phyloP scores from a whole-genome alignment of 2,113 vertebrate species.

The Calyptommatus sinebrachiatus region DNA sequence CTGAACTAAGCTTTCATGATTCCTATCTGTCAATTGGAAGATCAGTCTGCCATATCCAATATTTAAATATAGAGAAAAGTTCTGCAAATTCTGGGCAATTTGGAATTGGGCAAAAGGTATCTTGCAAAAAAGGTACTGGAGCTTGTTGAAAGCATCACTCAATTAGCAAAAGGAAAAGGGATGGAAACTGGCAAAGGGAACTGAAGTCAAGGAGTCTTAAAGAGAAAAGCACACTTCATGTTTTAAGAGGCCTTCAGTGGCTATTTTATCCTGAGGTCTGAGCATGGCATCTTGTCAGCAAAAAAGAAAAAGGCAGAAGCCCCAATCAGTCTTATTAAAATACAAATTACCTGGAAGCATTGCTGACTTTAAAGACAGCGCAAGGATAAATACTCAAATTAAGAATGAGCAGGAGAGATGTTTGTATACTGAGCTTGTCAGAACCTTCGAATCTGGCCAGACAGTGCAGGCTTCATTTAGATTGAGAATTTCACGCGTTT shows the following conservation, averaged over 20 bases:
- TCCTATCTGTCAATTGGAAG: constrained; percentile 41
- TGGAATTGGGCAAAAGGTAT: constrained; percentile 20
- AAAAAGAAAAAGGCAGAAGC: neutral
- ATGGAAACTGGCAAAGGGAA: neutral
- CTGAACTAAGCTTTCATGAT: constrained; percentile 45
- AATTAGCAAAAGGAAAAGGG: neutral
- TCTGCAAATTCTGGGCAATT: constrained; percentile 3
- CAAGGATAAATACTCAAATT: no score
- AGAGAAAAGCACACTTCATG: neutral
- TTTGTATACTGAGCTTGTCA: no score
- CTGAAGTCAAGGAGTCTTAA: neutral
- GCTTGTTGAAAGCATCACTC: constrained; percentile 2
- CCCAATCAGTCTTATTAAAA: neutral
- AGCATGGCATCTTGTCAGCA: neutral
- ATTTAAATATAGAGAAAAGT: constrained; percentile 29
- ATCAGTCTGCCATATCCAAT: constrained; percentile 47
- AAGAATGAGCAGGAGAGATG: no score
- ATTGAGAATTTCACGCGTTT: no score
- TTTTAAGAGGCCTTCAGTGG: neutral
- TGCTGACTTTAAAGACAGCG: no score
- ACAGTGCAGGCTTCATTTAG: no score
- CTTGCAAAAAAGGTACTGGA: constrained; percentile 5
- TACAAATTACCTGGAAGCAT: no score
- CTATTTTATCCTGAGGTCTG: neutral
- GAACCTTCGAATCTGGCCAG: no score